Evolutionary conservation across 2,888 invertebrate genomes (phyloP), one percentile per base, ranked within the genome.

Genomic region (Operophtera brumata): DNA sequence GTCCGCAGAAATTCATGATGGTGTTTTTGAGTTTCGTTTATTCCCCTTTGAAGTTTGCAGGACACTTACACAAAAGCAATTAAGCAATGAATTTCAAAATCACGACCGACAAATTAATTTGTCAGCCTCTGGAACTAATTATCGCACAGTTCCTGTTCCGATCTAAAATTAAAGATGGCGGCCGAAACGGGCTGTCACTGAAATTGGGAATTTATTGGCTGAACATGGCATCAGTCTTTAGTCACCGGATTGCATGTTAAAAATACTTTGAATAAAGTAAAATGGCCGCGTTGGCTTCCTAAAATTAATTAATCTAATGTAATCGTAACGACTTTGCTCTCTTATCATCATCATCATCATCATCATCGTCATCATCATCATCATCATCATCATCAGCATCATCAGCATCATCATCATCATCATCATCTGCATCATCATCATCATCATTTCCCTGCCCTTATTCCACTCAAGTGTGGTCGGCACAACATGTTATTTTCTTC

Each of bases 111-210:
- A 61, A 60, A 65, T 65, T 62, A 65, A 61, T 62, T 61, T 57
- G 62, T 62, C 62, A 51, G 60, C 53, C 54, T 64, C 67, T 65
- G 61, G 54, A 67, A 69, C 70, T 74, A 75, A 77, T 78, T 73
- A 67, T 65, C 64, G 69, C 59, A 67, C 61, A 61, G 61, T 70
- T 71, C 66, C 68, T 65, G 60, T 64, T 63, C 57, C 54, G 59
- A 57, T 63, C 62, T 67, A 47, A 61, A 63, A 66, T 69, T 64
- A 69, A 66, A 68, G 42, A 71, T 64, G 67, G 63, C 62, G 65
- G 44, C 37, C 26, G 36, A 12, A 52, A 41, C 10, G 26, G 51
- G 43, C 49, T 66, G 63, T 64, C 61, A 55, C 60, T 34, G 53
- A 62, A 43, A 54, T 59, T 54, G 54, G 50, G 54, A 63, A 64